Base-by-base conservation (phyloP, 2,888 invertebrate genomes). In the Bimastos eiseni region DNA sequence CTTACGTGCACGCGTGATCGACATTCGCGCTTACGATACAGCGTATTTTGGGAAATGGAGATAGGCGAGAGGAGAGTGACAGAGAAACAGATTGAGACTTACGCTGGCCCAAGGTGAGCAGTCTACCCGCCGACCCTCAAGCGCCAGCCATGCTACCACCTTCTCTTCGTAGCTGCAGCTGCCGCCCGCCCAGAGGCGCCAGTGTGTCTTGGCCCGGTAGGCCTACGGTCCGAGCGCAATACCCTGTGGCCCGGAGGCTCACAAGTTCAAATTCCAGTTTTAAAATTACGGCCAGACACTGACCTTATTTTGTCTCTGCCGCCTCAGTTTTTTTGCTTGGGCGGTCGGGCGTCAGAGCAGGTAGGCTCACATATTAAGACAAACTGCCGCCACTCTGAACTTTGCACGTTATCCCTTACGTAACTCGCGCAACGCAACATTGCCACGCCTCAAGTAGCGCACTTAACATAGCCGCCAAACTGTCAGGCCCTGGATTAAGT, bases 221-320 rank as follows among this genome's bases (percentile, higher is more conserved):
- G 41, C 41, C 6, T 41, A 70, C 70, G n/a, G 70, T 70, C 70
- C 70, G 70, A 70, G 70, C 70, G 70, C 70, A 70, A n/a, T 30
- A n/a, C 70, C 49, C 49, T 24, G 49, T 24, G 49, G 49, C 49
- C 49, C 70, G n/a, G 8, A 70, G n/a, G 30, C 70, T 70, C 30
- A 70, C 13, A n/a, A 70, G 70, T 70, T 70, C 70, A 70, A 70
- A 70, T n/a, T 70, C 70, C n/a, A 70, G 70, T 70, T 70, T 70
- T 70, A 70, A 70, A 70, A 70, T 70, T n/a, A n/a, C 70, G 70
- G 70, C 70, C 70, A 70, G 70, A 70, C 70, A n/a, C n/a, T n/a
- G 70, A 70, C 70, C 70, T 70, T n/a, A 70, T 70, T 70, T 11
- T 30, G 70, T 30, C n/a, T 70, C 70, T 70, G 30, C 70, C 70